These are phyloP conservation scores for Mormyrus proboscirostris DNA, from an alignment of 2,797 vertebrate genomes.

Conservation along the genomic window DNA sequence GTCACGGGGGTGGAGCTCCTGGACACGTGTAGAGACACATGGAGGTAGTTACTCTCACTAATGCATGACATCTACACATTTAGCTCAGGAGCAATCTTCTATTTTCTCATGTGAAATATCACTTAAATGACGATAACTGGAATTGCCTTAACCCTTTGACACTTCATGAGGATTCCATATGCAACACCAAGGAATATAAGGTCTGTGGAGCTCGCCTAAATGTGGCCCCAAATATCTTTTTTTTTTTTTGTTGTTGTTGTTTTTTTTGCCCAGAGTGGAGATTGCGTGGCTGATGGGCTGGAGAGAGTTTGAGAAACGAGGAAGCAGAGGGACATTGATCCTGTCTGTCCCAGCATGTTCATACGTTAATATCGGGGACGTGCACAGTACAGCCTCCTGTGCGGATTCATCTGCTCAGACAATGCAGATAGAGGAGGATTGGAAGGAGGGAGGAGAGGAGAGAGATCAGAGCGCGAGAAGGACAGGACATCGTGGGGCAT, in stretches of 20 bases:
- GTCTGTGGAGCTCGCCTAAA: neutral
- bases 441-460: neutral
- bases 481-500: neutral
- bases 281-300: neutral
- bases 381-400: neutral
- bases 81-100: slow-evolving; percentile 11
- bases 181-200: slow-evolving; percentile 1
- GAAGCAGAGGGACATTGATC: neutral
- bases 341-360: neutral
- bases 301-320: neutral
- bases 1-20: neutral
- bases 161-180: neutral
- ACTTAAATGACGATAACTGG: slow-evolving; percentile 1
- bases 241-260: neutral
- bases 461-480: neutral
- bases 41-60: neutral
- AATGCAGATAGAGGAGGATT: neutral
- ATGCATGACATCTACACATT: slow-evolving; percentile 10
- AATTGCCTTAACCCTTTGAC: slow-evolving; percentile 5
- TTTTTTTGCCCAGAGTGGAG: neutral
- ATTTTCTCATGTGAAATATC: neutral
- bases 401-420: neutral
- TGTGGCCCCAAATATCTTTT: neutral
- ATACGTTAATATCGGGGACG: neutral
- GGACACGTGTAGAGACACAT: neutral